Percentiles rank a stretch among this genome's conserved stretches.
These are phyloP conservation scores for Byasa hedistus DNA, from an alignment of 2,888 invertebrate genomes.

Conservation along the genomic window DNA sequence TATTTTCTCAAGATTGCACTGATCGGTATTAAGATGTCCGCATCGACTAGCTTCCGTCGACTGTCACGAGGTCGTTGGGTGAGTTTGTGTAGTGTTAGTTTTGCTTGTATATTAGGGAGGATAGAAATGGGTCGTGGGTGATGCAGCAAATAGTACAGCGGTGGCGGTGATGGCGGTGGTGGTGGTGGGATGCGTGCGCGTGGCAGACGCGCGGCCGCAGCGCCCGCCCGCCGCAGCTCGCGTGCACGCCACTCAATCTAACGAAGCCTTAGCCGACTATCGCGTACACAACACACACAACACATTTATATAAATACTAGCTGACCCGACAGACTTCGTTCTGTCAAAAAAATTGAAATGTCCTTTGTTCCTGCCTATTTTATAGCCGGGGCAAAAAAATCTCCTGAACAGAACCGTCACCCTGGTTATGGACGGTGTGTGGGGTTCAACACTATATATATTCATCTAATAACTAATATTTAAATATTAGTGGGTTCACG, in stretches of 20 bases:
- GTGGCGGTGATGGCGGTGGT: neutral
- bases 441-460: too few relatives aligned
- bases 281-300: conserved; percentile 13
- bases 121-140: neutral
- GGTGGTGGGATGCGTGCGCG: conserved; percentile 40
- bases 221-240: conserved; percentile 48
- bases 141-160: neutral
- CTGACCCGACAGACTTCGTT: too few relatives aligned
- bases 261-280: conserved; percentile 37
- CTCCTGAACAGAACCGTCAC: too few relatives aligned
- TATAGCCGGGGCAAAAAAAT: too few relatives aligned
- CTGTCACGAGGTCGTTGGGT: neutral
- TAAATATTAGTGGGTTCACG: too few relatives aligned
- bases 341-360: too few relatives aligned
- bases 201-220: conserved; percentile 39
- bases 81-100: neutral
- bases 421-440: too few relatives aligned
- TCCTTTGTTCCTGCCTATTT: too few relatives aligned
- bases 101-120: neutral
- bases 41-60: neutral
- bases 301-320: neutral
- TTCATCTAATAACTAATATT: too few relatives aligned
- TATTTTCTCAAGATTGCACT: too few relatives aligned
- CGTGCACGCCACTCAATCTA: conserved; percentile 60
- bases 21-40: too few relatives aligned